Evolutionary conservation across 2,113 vertebrate species (phyloP).

Genomic region (Paratilapia polleni): DNA sequence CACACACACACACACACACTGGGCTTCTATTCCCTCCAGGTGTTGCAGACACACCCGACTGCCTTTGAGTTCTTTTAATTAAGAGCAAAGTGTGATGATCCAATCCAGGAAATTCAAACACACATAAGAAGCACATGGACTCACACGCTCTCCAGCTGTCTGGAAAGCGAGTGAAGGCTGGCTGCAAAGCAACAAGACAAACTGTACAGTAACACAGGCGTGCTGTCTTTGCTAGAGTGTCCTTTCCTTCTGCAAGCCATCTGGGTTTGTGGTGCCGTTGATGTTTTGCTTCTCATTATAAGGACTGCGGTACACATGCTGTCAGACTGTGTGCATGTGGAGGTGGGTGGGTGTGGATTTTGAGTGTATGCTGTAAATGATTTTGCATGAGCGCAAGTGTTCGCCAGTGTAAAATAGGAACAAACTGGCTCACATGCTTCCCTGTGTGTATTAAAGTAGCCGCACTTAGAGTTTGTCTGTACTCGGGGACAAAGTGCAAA

Average conservation of each 20-base stretch:
- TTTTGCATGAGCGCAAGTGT: background rate
- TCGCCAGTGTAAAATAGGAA: background rate
- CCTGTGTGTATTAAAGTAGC: background rate
- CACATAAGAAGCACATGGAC: background rate
- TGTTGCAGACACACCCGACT: slow-evolving; percentile 61
- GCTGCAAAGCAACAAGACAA: slow-evolving; percentile 29
- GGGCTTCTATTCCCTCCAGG: slow-evolving; percentile 54
- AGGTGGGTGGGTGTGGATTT: background rate
- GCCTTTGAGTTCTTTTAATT: slow-evolving; percentile 60
- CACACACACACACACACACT: background rate
- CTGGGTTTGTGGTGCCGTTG: slow-evolving; percentile 12
- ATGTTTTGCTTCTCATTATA: background rate
- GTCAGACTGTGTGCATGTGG: background rate
- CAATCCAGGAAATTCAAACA: slow-evolving; percentile 16
- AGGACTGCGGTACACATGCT: background rate
- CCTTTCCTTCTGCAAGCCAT: slow-evolving; percentile 7
- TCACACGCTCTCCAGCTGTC: slow-evolving; percentile 29
- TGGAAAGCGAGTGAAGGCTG: background rate
- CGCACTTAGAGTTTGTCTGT: background rate
- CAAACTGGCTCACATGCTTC: background rate
- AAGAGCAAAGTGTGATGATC: slow-evolving; percentile 50
- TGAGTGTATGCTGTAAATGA: background rate
- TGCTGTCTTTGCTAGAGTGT: background rate
- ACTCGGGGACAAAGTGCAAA: background rate
- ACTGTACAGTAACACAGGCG: slow-evolving; percentile 15